Base-by-base conservation (phyloP, 2,113 vertebrate genomes). In the Urocolius indicus region DNA sequence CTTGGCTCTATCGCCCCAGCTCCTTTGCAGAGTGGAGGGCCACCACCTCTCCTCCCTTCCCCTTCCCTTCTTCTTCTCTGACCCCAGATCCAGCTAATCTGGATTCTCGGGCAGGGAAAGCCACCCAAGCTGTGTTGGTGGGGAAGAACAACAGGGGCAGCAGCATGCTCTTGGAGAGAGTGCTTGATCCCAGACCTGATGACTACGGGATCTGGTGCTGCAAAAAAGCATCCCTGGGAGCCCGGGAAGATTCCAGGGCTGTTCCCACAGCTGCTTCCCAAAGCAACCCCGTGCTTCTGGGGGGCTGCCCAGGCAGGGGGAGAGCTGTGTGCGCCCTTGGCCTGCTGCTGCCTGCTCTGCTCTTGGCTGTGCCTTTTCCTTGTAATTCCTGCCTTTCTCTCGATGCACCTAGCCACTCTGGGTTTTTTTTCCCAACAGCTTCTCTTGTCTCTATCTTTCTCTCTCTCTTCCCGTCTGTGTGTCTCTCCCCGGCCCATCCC, bases 361-460 rank as follows among this genome's bases (percentile, higher is more conserved):
- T 92, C 55, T 19, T 32, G 75, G 86, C 71, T 87, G 71, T 91
- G 89, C 95, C 71, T 85, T 82, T 66, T 61, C 83, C 71, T 67
- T 93, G 89, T 95, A 89, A 74, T 54, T 95, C 95, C 93, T 87
- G 79, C 52, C 97, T 92, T 89, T 95, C 96, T 96, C 91, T 96
- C 3, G 24, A 87, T 13, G n/a, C 54, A 41, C 65, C 84, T 23
- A 48, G 94, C 93, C 85, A 96, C 96, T 95, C 38, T 41, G 38
- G 9, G 38, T 62, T 87, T 77, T 71, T 83, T 59, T 88, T 80
- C 92, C 98, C 97, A 97, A 95, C 95, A 93, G 75, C 82, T 84
- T 95, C 95, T 95, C 93, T 98, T 96, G 97, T 82, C 93, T 98
- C 95, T 97, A 11, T 96, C 95, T 97, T 97, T 96, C 90, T 95